Base-by-base conservation (phyloP, 2,888 invertebrate genomes). In the Nomada fabriciana region DNA sequence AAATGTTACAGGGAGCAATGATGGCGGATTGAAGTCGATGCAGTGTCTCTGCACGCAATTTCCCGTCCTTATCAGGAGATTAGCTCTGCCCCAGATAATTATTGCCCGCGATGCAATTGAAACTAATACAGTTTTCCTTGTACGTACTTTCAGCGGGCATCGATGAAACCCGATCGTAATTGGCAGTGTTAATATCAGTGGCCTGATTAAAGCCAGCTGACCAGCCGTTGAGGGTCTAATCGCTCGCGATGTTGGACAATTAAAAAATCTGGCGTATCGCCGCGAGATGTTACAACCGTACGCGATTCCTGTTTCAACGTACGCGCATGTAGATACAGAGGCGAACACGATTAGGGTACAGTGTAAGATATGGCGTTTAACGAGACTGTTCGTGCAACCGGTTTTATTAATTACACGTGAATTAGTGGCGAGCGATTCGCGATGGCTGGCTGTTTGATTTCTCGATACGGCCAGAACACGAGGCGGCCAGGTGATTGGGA, bases 371-470 rank as follows among this genome's bases (percentile, higher is more conserved):
- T 59, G 77, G 36, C 43, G 69, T 18, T 68, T 55, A 42, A 63
- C 67, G 61, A 13, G 63, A 50, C 29, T 55, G 55, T 63, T 57
- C 76, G 55, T n/a, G 42, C 79, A 79, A 79, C 79, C 79, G 79
- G 79, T 79, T 79, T 20, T 68, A 63, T 78, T 79, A 77, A 79
- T 79, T 79, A 79, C 50, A 25, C 50, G 78, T 61, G 68, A 79
- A 77, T 77, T 77, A 69, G 78, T 63, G 63, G 57, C 29, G 42
- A 77, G 50, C 42, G 60, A 25, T 59, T 25, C n/a, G 13, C n/a
- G 69, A 9, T 2, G 43, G 13, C 47, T 47, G 42, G 69, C 47
- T 70, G 59, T 43, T 29, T 15, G 29, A 3, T 53, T 47, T 13
- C 43, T 3, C 18, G 42, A 25, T 43, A n/a, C 59, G 20, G 69